Conservation (phyloP, 2,888 invertebrate species). For the Melanostoma mellinum region DNA sequence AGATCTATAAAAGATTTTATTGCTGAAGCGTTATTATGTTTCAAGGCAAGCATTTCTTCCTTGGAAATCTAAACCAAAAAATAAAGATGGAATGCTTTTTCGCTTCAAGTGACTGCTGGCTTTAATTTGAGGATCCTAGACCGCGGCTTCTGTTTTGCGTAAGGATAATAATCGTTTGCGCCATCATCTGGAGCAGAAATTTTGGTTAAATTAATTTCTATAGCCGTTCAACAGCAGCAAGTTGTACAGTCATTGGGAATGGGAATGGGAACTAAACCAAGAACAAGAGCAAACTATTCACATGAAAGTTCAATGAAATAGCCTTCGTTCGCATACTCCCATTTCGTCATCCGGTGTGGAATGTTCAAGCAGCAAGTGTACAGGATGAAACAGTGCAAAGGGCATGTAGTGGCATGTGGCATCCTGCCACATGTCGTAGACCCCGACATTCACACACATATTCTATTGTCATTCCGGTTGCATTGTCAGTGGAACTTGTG, state of each 20-base stretch:
- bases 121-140: background rate
- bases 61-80: background rate
- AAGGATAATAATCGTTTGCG: slow-evolving; percentile 62
- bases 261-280: background rate
- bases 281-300: slow-evolving; percentile 21
- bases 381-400: slow-evolving; percentile 55
- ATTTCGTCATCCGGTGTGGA: slow-evolving; percentile 27
- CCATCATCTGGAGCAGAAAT: slow-evolving; percentile 60
- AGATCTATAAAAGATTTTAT: slow-evolving; percentile 18
- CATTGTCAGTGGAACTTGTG: slow-evolving; percentile 62
- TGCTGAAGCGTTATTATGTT: background rate
- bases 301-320: slow-evolving; percentile 57
- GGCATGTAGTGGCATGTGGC: slow-evolving; percentile 72
- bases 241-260: slow-evolving; percentile 20
- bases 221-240: slow-evolving; percentile 22
- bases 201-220: slow-evolving; percentile 71
- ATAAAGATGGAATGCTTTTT: background rate
- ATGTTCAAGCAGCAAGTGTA: slow-evolving; percentile 54
- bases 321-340: slow-evolving; percentile 13
- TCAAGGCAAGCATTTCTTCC: slow-evolving; percentile 1
- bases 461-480: slow-evolving; percentile 65
- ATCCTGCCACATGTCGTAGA: slow-evolving; percentile 70
- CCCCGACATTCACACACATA: slow-evolving; percentile 54
- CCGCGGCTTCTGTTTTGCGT: background rate
- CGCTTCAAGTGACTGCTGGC: background rate